phyloP scores from a whole-genome alignment of 1,140 invertebrate genomes.

The Philaenus spumarius region DNA sequence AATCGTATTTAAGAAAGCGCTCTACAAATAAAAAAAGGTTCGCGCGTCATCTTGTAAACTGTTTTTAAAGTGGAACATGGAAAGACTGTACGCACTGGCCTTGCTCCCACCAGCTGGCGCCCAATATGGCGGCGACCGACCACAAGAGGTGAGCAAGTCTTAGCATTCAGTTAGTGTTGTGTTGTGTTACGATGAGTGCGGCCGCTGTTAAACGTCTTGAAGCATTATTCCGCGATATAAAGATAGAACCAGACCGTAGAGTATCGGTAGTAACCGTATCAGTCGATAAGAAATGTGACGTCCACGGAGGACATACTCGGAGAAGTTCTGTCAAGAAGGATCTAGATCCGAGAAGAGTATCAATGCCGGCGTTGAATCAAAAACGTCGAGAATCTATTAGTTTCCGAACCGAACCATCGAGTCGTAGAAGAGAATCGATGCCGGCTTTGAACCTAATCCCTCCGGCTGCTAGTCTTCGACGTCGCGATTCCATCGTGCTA shows the following conservation, averaged over 20 bases:
- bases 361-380: constrained; percentile 34
- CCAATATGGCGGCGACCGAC: too few relatives aligned
- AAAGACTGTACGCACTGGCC: too few relatives aligned
- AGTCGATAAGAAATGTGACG: constrained; percentile 52
- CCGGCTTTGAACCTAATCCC: constrained; percentile 24
- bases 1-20: too few relatives aligned
- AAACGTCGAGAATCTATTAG: constrained; percentile 5
- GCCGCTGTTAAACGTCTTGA: constrained; percentile 61
- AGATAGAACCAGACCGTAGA: constrained; percentile 43
- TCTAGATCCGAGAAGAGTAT: constrained; percentile 38
- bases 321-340: constrained; percentile 14
- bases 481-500: constrained; percentile 44
- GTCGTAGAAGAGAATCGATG: constrained; percentile 40
- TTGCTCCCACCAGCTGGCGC: too few relatives aligned
- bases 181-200: constrained; percentile 31
- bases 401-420: constrained; percentile 26
- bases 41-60: too few relatives aligned
- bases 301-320: constrained; percentile 54
- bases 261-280: constrained; percentile 18
- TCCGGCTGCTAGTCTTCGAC: constrained; percentile 35
- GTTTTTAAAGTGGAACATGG: too few relatives aligned
- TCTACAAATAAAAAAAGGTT: too few relatives aligned
- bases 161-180: too few relatives aligned
- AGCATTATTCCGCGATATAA: constrained; percentile 58
- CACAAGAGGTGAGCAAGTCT: too few relatives aligned